phyloP scores from a whole-genome alignment of 2,888 invertebrate genomes.

The Troides aeacus region DNA sequence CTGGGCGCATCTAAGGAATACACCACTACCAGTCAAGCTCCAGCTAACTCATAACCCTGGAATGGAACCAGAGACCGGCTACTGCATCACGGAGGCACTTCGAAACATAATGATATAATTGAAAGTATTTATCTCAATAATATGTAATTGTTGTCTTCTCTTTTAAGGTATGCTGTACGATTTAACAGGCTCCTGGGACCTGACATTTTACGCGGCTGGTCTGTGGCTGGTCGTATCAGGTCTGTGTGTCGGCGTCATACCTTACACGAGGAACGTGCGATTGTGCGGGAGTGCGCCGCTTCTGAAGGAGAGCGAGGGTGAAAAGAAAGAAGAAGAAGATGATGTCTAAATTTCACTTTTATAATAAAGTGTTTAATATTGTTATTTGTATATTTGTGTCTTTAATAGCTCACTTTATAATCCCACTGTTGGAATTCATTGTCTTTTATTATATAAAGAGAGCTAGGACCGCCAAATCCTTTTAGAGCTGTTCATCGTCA shows the following conservation, averaged over 20 bases:
- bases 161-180: conserved; percentile 64
- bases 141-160: background rate
- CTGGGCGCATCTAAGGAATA: no score
- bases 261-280: conserved; percentile 58
- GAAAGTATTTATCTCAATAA: background rate
- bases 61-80: no score
- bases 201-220: conserved; percentile 68
- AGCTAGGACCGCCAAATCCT: no score
- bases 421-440: no score
- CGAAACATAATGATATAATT: no score
- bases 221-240: conserved; percentile 63
- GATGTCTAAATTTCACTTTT: conserved; percentile 32
- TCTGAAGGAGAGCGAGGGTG: conserved; percentile 53
- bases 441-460: no score
- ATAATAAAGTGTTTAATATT: background rate
- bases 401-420: no score
- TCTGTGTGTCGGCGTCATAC: conserved; percentile 58
- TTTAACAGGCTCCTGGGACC: conserved; percentile 58
- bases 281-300: conserved; percentile 61
- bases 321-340: conserved; percentile 31
- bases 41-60: no score
- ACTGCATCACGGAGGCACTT: no score
- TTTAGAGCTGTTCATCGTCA: no score
- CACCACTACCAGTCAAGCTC: no score
- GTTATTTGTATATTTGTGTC: background rate